Conservation (phyloP, 2,797 vertebrate genomes). For the Enteromius anoplus region DNA sequence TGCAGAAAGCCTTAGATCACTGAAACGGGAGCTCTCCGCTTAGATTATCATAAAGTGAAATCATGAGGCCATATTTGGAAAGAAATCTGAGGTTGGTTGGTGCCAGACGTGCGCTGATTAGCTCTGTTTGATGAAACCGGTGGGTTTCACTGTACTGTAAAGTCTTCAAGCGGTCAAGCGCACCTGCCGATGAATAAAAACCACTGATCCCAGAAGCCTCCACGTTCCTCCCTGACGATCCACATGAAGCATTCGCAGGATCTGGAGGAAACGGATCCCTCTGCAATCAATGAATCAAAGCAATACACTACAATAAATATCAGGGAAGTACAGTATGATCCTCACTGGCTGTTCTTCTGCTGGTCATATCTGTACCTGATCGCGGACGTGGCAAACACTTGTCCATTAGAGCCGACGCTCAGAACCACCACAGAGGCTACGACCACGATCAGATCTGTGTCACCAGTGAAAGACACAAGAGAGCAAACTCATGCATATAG, state of each 20-base stretch:
- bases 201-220: slow-evolving; percentile 89
- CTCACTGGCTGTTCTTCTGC: not conserved
- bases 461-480: not conserved
- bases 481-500: not conserved
- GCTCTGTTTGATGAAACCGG: not conserved
- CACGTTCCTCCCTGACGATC: slow-evolving; percentile 91
- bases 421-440: slow-evolving; percentile 89
- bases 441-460: slow-evolving; percentile 88
- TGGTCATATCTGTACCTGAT: slow-evolving; percentile 79
- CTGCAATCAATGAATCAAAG: slow-evolving; percentile 68
- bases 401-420: slow-evolving; percentile 89
- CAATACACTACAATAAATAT: slow-evolving; percentile 20
- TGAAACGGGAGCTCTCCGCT: slow-evolving; percentile 3
- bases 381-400: slow-evolving; percentile 90
- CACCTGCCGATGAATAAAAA: slow-evolving; percentile 90
- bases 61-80: slow-evolving; percentile 32
- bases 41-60: slow-evolving; percentile 17
- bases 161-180: not conserved
- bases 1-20: slow-evolving; percentile 10
- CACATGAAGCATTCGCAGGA: slow-evolving; percentile 90
- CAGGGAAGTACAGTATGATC: not conserved
- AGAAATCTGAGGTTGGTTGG: not conserved
- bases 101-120: not conserved
- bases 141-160: not conserved
- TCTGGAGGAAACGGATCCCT: slow-evolving; percentile 90